Evolutionary conservation across 1,140 invertebrate species (phyloP).

Genomic region (Pararge aegeria): DNA sequence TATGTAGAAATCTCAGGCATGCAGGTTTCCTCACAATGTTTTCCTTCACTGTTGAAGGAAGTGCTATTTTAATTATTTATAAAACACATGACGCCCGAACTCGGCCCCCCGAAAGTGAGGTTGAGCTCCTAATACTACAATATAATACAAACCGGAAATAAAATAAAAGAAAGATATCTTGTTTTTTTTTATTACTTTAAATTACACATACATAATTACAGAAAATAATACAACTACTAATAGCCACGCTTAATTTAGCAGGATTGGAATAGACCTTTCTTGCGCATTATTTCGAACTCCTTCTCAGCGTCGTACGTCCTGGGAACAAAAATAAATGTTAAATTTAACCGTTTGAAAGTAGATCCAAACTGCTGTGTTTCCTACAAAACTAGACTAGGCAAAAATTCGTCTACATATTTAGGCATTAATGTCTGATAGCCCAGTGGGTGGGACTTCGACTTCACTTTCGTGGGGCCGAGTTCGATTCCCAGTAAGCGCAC

Average conservation of each 20-base stretch:
- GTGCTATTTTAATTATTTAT: too few species aligned
- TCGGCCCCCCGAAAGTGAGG: too few species aligned
- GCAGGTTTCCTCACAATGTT: too few species aligned
- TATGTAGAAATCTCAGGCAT: too few species aligned
- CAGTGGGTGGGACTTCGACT: too few species aligned
- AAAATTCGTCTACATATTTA: too few species aligned
- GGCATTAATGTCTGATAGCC: too few species aligned
- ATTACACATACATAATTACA: constrained; percentile 41
- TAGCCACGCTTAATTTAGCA: constrained; percentile 47
- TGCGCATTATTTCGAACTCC: constrained; percentile 79
- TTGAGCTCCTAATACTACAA: neutral
- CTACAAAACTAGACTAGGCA: too few species aligned
- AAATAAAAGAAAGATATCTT: neutral
- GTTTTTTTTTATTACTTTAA: constrained; percentile 24
- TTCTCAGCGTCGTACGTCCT: constrained; percentile 81
- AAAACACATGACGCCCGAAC: too few species aligned
- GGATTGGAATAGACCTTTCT: constrained; percentile 80
- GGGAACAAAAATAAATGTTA: constrained; percentile 37
- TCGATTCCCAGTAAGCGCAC: too few species aligned
- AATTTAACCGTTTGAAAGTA: neutral
- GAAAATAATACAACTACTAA: constrained; percentile 63
- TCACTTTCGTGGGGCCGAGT: too few species aligned
- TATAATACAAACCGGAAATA: neutral
- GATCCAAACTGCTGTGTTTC: neutral
- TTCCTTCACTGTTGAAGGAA: too few species aligned